A percentile compares a stretch with the other conserved stretches of the same genome.
Evolutionary conservation across 2,113 vertebrate genomes (phyloP).

Genomic region (Marcusenius ussheri): DNA sequence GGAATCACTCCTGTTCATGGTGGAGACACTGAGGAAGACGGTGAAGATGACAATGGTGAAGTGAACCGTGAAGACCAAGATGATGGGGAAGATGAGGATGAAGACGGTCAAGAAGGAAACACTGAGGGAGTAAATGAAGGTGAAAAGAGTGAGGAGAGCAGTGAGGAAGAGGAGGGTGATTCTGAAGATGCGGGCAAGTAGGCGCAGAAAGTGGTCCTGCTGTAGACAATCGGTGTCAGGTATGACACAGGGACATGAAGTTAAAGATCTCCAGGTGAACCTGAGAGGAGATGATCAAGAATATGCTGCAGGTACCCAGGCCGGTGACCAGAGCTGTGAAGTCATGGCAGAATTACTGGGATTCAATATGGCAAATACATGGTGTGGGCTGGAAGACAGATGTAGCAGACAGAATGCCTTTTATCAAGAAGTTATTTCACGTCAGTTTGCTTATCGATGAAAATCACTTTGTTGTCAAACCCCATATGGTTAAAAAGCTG

Average conservation of each 20-base stretch:
- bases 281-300: neutral
- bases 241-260: neutral
- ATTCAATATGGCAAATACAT: neutral
- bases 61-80: neutral
- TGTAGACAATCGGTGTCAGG: neutral
- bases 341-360: neutral
- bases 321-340: neutral
- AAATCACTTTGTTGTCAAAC: neutral
- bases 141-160: neutral
- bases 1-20: neutral
- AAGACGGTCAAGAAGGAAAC: neutral
- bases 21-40: neutral
- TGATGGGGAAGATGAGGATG: neutral
- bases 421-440: neutral
- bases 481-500: neutral
- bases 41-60: neutral
- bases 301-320: neutral
- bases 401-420: neutral
- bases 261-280: neutral
- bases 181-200: neutral
- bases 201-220: neutral
- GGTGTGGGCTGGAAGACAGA: neutral
- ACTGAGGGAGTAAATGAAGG: neutral
- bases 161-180: neutral
- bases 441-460: neutral